Evolutionary conservation across 37 sponge, comb jelly and placozoan species (phyloP), one percentile per base, ranked within the genome.

Genomic region (Haliclona indistincta): DNA sequence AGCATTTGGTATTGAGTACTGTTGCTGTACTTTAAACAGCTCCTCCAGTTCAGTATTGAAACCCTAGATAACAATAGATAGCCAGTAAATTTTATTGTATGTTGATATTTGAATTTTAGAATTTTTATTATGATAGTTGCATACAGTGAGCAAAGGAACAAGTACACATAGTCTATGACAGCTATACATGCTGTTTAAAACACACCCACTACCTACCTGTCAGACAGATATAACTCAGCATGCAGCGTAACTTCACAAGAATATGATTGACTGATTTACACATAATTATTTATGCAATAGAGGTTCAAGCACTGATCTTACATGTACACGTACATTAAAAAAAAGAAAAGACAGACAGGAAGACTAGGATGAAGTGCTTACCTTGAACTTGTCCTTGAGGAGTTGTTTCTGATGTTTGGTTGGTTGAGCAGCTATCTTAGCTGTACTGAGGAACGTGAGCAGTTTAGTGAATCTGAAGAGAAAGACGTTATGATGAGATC

Each of bases 11-110:
- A 96, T 80, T 37, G 95, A 79, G 72, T 86, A 96, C 45, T 81
- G 80, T 43, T 70, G 41, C 80, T 96, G 97, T 6, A 90, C 76
- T 5, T 79, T 64, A 39, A 45, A 54, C 26, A 93, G 62, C 56
- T 96, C 94, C 58, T 93, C 97, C 15, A 96, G 54, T 62, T 93
- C 97, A 3, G 78, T 73, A 38, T 96, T 96, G 68, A 96, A 93
- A 8, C 91, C 97, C 88, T 91, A 68, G 25, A 60, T n/a, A 41
- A 62, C 25, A 73, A n/a, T 66, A 36, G 49, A 17, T 67, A 35
- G 29, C 15, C 19, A 25, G 40, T 37, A n/a, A 10, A 10, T 15
- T 47, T 47, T n/a, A n/a, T n/a, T n/a, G n/a, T n/a, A n/a, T n/a
- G n/a, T n/a, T n/a, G n/a, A n/a, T n/a, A n/a, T n/a, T n/a, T n/a